phyloP scores from a whole-genome alignment of 2,888 invertebrate species.

The Euclidia mi region DNA sequence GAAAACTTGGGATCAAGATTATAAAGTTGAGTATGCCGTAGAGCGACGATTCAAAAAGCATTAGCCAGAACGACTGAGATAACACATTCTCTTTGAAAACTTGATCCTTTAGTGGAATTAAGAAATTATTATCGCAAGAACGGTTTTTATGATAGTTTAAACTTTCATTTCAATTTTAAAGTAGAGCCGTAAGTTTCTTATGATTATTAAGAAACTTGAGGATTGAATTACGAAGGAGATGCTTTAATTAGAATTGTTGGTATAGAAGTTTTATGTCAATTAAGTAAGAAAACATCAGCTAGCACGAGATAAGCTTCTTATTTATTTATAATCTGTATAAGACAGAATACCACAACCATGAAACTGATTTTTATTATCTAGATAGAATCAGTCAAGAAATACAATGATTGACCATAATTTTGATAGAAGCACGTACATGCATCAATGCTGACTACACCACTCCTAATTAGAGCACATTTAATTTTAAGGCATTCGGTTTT shows the following conservation, averaged over 20 bases:
- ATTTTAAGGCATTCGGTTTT: too few species aligned
- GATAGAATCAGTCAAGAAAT: too few species aligned
- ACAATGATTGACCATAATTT: too few species aligned
- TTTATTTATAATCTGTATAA: too few species aligned
- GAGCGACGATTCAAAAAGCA: slow-evolving; percentile 68
- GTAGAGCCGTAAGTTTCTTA: slow-evolving; percentile 6
- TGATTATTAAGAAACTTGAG: neutral
- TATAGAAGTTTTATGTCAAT: too few species aligned
- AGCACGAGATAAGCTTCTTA: too few species aligned
- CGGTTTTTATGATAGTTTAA: slow-evolving; percentile 45
- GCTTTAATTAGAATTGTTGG: neutral
- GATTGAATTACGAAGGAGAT: slow-evolving; percentile 1
- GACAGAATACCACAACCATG: too few species aligned
- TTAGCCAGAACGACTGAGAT: slow-evolving; percentile 71
- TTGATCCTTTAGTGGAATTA: slow-evolving; percentile 57
- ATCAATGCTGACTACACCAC: too few species aligned
- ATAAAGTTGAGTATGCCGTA: slow-evolving; percentile 72
- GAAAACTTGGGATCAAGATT: slow-evolving; percentile 77
- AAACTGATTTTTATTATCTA: too few species aligned
- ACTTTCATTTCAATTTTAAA: slow-evolving; percentile 28
- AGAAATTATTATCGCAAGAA: slow-evolving; percentile 59
- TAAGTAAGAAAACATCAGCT: too few species aligned
- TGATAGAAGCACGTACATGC: too few species aligned
- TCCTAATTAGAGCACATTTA: too few species aligned
- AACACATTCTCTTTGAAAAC: slow-evolving; percentile 73